These are phyloP conservation scores for Struthidea cinerea DNA, from an alignment of 2,113 vertebrate genomes.

Conservation along the genomic window DNA sequence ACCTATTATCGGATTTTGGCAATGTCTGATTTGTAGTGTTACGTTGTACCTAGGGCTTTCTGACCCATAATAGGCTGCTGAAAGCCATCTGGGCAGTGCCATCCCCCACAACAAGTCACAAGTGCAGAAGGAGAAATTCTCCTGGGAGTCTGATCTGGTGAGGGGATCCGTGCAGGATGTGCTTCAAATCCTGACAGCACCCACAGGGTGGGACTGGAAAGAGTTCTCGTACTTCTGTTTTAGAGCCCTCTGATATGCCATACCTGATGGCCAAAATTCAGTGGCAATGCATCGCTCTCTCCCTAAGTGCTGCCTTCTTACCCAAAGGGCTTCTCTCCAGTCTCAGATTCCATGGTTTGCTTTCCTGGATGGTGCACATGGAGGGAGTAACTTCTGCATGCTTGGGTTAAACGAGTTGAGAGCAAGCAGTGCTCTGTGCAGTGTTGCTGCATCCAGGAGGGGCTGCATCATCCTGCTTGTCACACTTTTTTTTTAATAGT, in stretches of 20 bases:
- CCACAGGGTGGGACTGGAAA: neutral
- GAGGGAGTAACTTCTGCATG: neutral
- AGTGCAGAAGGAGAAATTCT: neutral
- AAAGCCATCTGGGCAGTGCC: neutral
- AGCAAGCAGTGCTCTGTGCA: neutral
- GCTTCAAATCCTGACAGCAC: neutral
- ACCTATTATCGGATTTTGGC: neutral
- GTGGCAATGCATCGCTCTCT: neutral
- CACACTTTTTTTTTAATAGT: no score
- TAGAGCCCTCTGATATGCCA: neutral
- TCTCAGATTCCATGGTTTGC: neutral
- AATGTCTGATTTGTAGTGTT: neutral
- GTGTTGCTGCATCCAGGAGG: neutral
- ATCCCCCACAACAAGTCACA: neutral
- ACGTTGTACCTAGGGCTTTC: neutral
- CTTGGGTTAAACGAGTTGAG: neutral
- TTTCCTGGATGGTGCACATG: neutral
- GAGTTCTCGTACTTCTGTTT: neutral
- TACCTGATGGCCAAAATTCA: accelerated
- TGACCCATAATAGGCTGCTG: neutral
- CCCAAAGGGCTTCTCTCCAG: neutral
- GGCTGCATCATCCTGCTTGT: neutral
- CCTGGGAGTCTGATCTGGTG: neutral
- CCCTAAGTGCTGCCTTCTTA: neutral
- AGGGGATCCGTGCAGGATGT: neutral